Percentiles rank a stretch among this genome's conserved stretches.
Evolutionary conservation across 2,797 vertebrate genomes (phyloP).

Genomic region (Peromyscus melanophrys): DNA sequence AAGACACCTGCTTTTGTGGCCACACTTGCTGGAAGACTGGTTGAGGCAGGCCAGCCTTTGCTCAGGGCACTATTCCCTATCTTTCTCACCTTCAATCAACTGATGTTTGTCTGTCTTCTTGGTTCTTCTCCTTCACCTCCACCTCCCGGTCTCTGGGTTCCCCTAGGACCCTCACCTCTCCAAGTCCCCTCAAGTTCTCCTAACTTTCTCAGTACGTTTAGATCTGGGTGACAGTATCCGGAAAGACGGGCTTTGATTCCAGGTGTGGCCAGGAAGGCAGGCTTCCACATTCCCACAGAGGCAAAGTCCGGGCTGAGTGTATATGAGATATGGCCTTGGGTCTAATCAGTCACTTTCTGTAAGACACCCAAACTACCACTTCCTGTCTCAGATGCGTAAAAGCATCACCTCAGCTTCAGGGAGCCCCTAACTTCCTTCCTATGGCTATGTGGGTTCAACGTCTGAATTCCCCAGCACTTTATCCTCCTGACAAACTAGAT

Average conservation of each 20-base stretch:
- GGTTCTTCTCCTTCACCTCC: too few species aligned
- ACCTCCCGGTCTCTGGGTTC: too few species aligned
- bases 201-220: background rate
- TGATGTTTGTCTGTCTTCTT: too few species aligned
- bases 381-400: background rate
- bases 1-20: background rate
- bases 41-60: background rate
- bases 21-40: background rate
- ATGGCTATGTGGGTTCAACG: background rate
- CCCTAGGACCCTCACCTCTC: background rate
- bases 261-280: background rate
- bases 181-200: background rate
- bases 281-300: background rate
- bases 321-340: too few species aligned
- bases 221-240: background rate
- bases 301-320: slow-evolving; percentile 50
- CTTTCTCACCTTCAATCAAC: background rate
- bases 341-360: background rate
- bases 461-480: background rate
- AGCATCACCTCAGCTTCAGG: background rate
- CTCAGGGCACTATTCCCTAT: background rate
- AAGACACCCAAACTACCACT: background rate
- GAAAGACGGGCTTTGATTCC: background rate
- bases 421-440: slow-evolving; percentile 49
- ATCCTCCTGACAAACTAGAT: background rate